A percentile compares a stretch with the other conserved stretches of the same genome.
These are phyloP conservation scores for Ormia ochracea DNA, from an alignment of 2,888 invertebrate genomes.

Conservation along the genomic window DNA sequence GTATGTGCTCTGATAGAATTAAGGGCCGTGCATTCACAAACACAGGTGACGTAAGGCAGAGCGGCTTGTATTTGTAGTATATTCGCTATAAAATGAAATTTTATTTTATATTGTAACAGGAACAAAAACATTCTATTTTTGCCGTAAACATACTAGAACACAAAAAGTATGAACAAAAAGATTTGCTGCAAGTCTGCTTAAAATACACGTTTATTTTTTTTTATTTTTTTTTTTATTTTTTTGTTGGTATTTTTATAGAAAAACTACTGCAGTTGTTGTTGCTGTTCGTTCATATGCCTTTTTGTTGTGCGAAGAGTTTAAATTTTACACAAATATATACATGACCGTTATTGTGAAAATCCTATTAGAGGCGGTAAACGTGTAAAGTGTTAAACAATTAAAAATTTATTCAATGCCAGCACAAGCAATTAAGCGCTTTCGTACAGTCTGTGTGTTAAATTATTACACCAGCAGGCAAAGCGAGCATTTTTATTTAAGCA, in stretches of 20 bases:
- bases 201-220: not conserved
- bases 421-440: conserved; percentile 77
- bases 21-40: not conserved
- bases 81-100: conserved; percentile 32
- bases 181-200: not conserved
- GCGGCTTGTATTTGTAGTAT: conserved; percentile 4
- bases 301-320: conserved; percentile 36
- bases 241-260: conserved; percentile 27
- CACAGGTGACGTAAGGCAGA: not conserved
- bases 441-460: conserved; percentile 63
- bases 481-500: too few relatives aligned
- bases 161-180: conserved; percentile 8
- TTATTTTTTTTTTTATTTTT: too few relatives aligned
- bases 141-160: conserved; percentile 24
- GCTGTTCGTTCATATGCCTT: conserved; percentile 9
- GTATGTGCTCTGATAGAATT: conserved; percentile 37
- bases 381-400: conserved; percentile 77
- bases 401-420: conserved; percentile 77
- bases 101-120: conserved; percentile 50
- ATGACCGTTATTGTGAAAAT: conserved; percentile 66
- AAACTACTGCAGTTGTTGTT: not conserved
- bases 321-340: conserved; percentile 31
- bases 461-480: not conserved
- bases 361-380: conserved; percentile 75
- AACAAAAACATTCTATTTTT: conserved; percentile 34